Base-by-base conservation (phyloP, 2,888 invertebrate genomes). In the Cetonia aurata region DNA sequence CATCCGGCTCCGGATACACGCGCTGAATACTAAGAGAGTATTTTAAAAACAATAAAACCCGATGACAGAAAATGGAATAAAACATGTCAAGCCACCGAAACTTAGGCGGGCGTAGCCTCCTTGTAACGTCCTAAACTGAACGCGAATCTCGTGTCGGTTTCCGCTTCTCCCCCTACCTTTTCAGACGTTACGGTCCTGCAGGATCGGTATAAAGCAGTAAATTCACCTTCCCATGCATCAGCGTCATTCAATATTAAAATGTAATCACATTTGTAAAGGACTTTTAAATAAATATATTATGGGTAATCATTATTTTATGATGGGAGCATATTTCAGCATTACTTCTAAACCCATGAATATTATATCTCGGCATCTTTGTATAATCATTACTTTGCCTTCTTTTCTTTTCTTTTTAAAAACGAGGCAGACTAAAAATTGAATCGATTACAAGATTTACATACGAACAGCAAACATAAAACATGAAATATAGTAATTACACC, bases 241-340 rank as follows among this genome's bases (percentile, higher is more conserved):
- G 67, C 75, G 74, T 80, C 81, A 81, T 82, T 74, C 78, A 81
- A 81, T 81, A 80, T 82, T 82, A 81, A 82, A 81, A 81, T 81
- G 79, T 82, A 82, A 82, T 81, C 82, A 81, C 82, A 81, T 81
- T 82, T 81, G 80, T 80, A 81, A 82, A 79, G 78, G 78, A 78
- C 78, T 78, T 77, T 77, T 76, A 76, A 74, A 73, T 74, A 74
- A 77, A 76, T 76, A 75, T 75, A 72, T 75, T 72, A 74, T 75
- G 70, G 71, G 73, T 69, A 73, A 75, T 76, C 75, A 75, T 76
- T 75, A 77, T 75, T 76, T 75, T 79, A 77, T 75, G 76, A 73
- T 76, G 72, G 75, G 68, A 33, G 50, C 75, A 72, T 75, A 76
- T 77, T 77, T 77, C 75, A 73, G 75, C 73, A 74, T 76, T 75